Percentiles rank a stretch among this genome's conserved stretches.
Conservation (phyloP, 2,113 vertebrate species). For the Varanus komodoensis region DNA sequence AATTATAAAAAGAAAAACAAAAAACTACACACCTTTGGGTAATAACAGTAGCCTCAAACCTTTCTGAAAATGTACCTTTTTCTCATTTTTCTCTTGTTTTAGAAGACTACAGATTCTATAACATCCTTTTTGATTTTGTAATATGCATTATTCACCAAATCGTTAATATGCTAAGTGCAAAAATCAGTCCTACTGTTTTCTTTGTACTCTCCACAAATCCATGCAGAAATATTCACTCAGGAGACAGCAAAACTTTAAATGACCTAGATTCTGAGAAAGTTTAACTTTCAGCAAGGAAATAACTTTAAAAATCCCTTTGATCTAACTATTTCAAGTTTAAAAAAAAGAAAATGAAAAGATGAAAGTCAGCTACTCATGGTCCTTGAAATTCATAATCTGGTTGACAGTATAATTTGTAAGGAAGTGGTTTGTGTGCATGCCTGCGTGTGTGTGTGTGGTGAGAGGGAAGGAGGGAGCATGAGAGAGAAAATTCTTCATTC, state of each 20-base stretch:
- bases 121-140: not conserved
- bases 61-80: slow-evolving; percentile 1
- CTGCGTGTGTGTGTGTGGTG: no score
- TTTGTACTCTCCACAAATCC: slow-evolving; percentile 50
- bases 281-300: slow-evolving; percentile 66
- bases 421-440: not conserved
- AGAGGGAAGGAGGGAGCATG: not conserved
- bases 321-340: slow-evolving; percentile 55
- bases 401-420: slow-evolving; percentile 51
- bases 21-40: not conserved
- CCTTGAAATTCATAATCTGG: slow-evolving; percentile 57
- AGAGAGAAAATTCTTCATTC: slow-evolving; percentile 31
- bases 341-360: slow-evolving; percentile 56
- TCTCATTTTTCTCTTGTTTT: slow-evolving; percentile 2
- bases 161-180: slow-evolving; percentile 50
- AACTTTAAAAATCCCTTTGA: slow-evolving; percentile 56
- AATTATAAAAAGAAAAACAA: slow-evolving; percentile 2
- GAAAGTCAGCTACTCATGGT: slow-evolving; percentile 58
- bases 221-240: slow-evolving; percentile 47
- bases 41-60: not conserved
- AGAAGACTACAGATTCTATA: slow-evolving; percentile 11
- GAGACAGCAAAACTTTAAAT: slow-evolving; percentile 59
- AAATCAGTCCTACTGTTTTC: slow-evolving; percentile 22
- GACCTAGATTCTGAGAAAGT: slow-evolving; percentile 63
- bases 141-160: slow-evolving; percentile 47